Base-by-base conservation (phyloP, 1,140 invertebrate species). In the Lysiphlebus fabarum region DNA sequence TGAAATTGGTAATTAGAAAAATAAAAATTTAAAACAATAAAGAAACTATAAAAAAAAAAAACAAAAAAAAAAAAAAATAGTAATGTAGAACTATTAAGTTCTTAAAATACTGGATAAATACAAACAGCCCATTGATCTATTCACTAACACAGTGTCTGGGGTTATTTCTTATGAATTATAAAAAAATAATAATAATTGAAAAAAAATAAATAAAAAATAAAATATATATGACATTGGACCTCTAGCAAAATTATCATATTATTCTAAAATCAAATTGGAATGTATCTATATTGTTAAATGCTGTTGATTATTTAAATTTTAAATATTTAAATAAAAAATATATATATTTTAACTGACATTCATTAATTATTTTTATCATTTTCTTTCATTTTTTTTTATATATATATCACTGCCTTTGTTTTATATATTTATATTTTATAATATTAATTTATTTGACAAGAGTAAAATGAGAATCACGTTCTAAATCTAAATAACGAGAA, bases 391-490 rank as follows among this genome's bases (percentile, higher is more conserved):
- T 26, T 17, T 17, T 26, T 26, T 26, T 26, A 2, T 26, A 4
- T 26, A 2, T 26, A 26, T 26, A 26, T 26, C 17, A 26, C 17
- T 26, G 17, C 17, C 45, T 47, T 40, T 26, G 47, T 11, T 49
- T 48, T 48, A 14, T n/a, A n/a, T n/a, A 9, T n/a, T 8, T 11
- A 33, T 7, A 12, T 11, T n/a, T n/a, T n/a, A n/a, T n/a, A n/a
- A 11, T 11, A 34, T 6, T 7, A n/a, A 12, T 62, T 65, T 65
- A 66, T 33, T 64, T 49, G 34, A 54, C n/a, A 17, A 62, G 10
- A 0, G 59, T 42, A 49, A 61, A 59, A 41, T 47, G 53, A 5
- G 45, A 43, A n/a, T 55, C 14, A 11, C 17, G 38, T 1, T 17
- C n/a, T 5, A 59, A 41, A 34, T 64, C 56, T 8, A 45, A 7